phyloP scores from a whole-genome alignment of 2,113 vertebrate species.

The Callipepla californica region DNA sequence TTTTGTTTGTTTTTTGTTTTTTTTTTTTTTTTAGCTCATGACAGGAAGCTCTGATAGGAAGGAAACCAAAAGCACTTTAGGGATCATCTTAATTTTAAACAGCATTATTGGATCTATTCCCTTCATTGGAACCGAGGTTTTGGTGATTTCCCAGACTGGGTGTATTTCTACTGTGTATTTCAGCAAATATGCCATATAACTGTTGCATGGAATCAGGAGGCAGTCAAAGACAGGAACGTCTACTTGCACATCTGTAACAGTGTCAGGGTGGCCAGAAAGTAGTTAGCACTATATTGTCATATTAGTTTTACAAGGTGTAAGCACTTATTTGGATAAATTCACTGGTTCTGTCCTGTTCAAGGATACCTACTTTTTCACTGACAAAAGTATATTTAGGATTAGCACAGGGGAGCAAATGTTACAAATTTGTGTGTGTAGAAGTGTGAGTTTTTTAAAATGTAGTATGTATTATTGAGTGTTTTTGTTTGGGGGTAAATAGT shows the following conservation, averaged over 20 bases:
- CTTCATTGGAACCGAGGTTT: neutral
- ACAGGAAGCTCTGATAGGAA: neutral
- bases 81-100: neutral
- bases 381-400: neutral
- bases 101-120: neutral
- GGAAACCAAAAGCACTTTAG: slow-evolving; percentile 6
- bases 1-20: neutral
- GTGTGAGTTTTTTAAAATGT: neutral
- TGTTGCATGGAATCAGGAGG: neutral
- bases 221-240: neutral
- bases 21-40: neutral
- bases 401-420: neutral
- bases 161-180: neutral
- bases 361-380: neutral
- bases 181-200: neutral
- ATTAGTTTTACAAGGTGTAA: neutral
- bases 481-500: neutral
- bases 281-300: neutral
- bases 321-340: neutral
- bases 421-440: neutral
- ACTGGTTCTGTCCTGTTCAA: neutral
- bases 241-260: neutral
- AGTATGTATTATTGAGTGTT: neutral
- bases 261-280: neutral
- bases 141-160: neutral